phyloP scores from a whole-genome alignment of 2,797 vertebrate species.

The Ptychobarbus kaznakovi region DNA sequence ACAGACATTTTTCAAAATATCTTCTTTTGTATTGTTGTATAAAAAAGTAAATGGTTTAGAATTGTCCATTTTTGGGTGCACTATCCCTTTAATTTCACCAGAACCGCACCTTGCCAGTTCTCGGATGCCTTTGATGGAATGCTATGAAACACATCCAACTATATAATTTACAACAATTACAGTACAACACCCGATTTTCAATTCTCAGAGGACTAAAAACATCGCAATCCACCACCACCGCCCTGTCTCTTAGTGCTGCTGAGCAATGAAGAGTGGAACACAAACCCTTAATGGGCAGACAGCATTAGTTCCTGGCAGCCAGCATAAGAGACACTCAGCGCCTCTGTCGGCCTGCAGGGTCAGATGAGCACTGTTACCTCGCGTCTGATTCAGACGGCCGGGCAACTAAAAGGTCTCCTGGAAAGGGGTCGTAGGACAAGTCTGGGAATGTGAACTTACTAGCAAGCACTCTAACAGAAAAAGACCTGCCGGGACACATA shows the following conservation, averaged over 20 bases:
- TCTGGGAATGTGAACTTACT: slow-evolving; percentile 17
- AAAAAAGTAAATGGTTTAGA: background rate
- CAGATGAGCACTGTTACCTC: slow-evolving; percentile 35
- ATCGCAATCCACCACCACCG: background rate
- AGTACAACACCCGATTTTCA: slow-evolving; percentile 3
- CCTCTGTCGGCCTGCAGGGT: slow-evolving; percentile 22
- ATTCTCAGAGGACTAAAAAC: background rate
- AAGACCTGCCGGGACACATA: slow-evolving; percentile 15
- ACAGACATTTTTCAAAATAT: background rate
- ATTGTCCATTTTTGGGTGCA: background rate
- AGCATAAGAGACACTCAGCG: slow-evolving; percentile 1
- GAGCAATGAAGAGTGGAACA: slow-evolving; percentile 16
- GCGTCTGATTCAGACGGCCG: slow-evolving; percentile 23
- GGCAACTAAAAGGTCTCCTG: slow-evolving; percentile 24
- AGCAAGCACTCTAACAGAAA: slow-evolving; percentile 43
- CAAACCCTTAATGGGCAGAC: slow-evolving; percentile 34
- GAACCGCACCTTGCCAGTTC: background rate
- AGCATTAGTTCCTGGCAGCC: slow-evolving; percentile 34
- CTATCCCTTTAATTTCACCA: background rate
- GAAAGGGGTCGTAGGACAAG: slow-evolving; percentile 40
- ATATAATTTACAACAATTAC: background rate
- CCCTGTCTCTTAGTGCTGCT: background rate
- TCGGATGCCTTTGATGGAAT: background rate
- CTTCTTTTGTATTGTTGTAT: background rate
- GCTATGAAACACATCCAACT: slow-evolving; percentile 2